These are phyloP conservation scores for Ondatra zibethicus DNA, from an alignment of 2,113 vertebrate species.

Conservation along the genomic window DNA sequence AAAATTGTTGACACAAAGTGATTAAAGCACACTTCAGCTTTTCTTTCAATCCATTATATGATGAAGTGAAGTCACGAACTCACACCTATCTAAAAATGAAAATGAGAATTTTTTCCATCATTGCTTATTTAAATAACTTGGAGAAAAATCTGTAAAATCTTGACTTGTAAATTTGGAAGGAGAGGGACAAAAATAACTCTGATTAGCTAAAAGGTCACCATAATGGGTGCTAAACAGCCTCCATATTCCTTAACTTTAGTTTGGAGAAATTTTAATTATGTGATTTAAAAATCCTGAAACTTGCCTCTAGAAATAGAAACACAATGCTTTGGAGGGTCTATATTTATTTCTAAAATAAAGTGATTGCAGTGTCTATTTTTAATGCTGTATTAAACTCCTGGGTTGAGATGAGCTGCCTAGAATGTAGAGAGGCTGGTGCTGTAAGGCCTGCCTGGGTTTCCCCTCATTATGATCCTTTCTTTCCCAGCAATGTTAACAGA, in stretches of 20 bases:
- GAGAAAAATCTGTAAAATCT: constrained; percentile 77
- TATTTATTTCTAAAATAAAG: constrained; percentile 42
- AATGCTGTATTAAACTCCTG: constrained; percentile 9
- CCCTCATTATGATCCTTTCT: not conserved
- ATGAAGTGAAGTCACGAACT: constrained; percentile 77
- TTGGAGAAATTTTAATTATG: constrained; percentile 46
- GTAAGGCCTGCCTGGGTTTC: constrained; percentile 13
- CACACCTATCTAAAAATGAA: constrained; percentile 71
- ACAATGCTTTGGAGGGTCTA: not conserved
- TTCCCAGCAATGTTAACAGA: constrained; percentile 70
- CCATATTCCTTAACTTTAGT: not conserved
- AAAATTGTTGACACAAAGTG: constrained; percentile 65
- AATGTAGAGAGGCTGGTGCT: not conserved
- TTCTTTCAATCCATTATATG: constrained; percentile 74
- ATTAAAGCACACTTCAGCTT: constrained; percentile 67
- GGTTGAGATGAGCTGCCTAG: not conserved
- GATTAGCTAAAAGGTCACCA: not conserved
- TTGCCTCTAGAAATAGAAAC: constrained; percentile 33
- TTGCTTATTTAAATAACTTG: constrained; percentile 70
- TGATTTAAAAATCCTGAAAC: not conserved
- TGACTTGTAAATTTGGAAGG: constrained; percentile 69
- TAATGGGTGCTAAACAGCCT: not conserved
- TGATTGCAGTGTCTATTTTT: constrained; percentile 24
- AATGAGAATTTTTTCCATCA: constrained; percentile 56
- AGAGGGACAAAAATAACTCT: constrained; percentile 34